Evolutionary conservation across 2,113 vertebrate species (phyloP).

Genomic region (Malaclemys terrapin): DNA sequence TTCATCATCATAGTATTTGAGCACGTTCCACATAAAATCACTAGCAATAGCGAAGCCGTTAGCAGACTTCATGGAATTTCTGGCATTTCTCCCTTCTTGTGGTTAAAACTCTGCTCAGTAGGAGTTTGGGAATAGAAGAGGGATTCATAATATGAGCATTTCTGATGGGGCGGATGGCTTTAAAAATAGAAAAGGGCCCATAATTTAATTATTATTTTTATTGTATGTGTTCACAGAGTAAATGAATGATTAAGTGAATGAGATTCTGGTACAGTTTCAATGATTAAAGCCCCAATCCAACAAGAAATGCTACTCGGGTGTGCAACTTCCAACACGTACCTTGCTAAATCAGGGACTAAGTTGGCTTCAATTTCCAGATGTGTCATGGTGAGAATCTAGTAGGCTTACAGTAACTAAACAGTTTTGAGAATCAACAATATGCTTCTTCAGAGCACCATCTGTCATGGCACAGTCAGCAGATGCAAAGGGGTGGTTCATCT

Average conservation of each 20-base stretch:
- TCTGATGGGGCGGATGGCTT: background rate
- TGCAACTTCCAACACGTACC: background rate
- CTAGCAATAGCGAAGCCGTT: background rate
- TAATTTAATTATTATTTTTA: background rate
- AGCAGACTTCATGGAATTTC: background rate
- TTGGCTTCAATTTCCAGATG: background rate
- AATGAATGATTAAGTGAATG: background rate
- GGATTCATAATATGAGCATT: background rate
- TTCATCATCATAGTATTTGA: background rate
- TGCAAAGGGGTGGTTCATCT: constrained; percentile 23
- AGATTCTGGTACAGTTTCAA: background rate
- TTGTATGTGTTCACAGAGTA: fast-evolving
- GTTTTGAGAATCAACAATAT: background rate
- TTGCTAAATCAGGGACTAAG: background rate
- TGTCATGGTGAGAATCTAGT: background rate
- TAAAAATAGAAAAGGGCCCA: background rate
- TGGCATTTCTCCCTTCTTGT: background rate
- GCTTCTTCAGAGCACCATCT: constrained; percentile 1
- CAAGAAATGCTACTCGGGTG: background rate
- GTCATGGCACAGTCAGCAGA: background rate
- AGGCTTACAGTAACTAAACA: background rate
- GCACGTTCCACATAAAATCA: background rate
- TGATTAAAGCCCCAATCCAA: background rate
- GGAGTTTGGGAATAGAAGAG: background rate
- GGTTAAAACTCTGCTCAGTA: background rate